Percentiles rank a stretch among this genome's conserved stretches.
Conservation (phyloP, 2,888 invertebrate species). For the Xylota segnis region DNA sequence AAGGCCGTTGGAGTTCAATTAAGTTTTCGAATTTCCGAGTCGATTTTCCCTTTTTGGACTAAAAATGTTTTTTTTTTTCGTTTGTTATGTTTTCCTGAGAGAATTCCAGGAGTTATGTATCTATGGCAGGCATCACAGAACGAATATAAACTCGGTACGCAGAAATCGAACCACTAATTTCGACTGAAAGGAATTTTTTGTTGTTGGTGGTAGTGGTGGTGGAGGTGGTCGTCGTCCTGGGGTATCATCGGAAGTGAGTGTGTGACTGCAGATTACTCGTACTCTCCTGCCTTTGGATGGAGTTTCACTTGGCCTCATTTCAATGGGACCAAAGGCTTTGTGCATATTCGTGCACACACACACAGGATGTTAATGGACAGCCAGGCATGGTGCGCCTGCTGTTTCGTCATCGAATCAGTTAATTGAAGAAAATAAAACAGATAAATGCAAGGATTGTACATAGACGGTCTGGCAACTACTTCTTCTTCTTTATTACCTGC, state of each 20-base stretch:
- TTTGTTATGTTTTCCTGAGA: conserved; percentile 29
- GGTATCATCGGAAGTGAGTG: not conserved
- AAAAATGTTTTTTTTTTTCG: conserved; percentile 21
- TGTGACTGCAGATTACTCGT: not conserved
- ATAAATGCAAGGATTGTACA: not conserved
- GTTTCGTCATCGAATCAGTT: conserved; percentile 1
- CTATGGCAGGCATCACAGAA: conserved; percentile 30
- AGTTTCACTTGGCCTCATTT: conserved; percentile 1
- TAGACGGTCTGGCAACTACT: not conserved
- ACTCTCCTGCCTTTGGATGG: not conserved
- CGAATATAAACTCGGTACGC: conserved; percentile 27
- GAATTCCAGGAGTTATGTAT: conserved; percentile 36
- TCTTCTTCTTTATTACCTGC: not conserved
- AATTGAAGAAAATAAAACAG: conserved; percentile 14
- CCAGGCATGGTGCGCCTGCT: not conserved
- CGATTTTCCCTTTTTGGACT: conserved; percentile 46
- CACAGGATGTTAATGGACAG: not conserved
- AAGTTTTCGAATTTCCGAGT: conserved; percentile 65
- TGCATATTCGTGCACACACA: not conserved
- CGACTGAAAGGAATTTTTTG: conserved; percentile 29
- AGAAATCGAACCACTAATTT: conserved; percentile 50
- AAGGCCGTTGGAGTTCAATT: conserved; percentile 63
- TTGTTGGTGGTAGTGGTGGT: not conserved
- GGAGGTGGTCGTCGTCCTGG: not conserved
- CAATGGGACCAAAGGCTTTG: conserved; percentile 11